Evolutionary conservation across 1,140 invertebrate genomes (phyloP).

Genomic region (Apolygus lucorum): DNA sequence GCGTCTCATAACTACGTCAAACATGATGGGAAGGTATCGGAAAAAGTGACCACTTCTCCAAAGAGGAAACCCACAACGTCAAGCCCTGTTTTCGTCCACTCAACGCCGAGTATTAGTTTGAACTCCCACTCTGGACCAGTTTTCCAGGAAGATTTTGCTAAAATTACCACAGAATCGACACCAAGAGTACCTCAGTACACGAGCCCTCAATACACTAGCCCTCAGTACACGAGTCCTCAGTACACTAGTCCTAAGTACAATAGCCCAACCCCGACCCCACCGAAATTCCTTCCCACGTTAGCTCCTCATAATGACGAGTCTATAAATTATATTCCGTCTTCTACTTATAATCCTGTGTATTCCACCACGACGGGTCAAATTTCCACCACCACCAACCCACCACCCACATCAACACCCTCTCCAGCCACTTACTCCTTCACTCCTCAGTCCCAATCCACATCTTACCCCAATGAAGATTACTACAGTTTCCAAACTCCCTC

Average conservation of each 20-base stretch:
- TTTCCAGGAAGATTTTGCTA: slow-evolving; percentile 3
- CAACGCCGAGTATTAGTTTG: not conserved
- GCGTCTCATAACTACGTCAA: slow-evolving; percentile 30
- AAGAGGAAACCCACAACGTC: slow-evolving; percentile 12
- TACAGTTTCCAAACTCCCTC: slow-evolving; percentile 24
- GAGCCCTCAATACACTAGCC: not conserved
- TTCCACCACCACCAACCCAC: not conserved
- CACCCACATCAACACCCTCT: no score
- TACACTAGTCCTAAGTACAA: no score
- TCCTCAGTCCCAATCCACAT: slow-evolving; percentile 20
- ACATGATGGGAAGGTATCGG: no score
- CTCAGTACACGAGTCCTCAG: no score
- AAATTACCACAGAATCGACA: no score
- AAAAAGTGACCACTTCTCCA: slow-evolving; percentile 33
- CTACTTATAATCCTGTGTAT: not conserved
- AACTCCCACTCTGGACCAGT: slow-evolving; percentile 21
- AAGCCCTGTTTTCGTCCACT: slow-evolving; percentile 5
- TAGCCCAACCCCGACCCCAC: no score
- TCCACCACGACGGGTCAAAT: not conserved
- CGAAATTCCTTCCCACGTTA: not conserved
- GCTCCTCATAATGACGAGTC: not conserved
- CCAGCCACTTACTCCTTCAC: not conserved
- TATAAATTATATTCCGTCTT: not conserved
- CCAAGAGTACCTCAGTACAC: slow-evolving; percentile 7
- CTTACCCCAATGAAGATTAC: slow-evolving; percentile 15